Evolutionary conservation across 2,888 invertebrate species (phyloP).

Genomic region (Chrysotoxum bicinctum): DNA sequence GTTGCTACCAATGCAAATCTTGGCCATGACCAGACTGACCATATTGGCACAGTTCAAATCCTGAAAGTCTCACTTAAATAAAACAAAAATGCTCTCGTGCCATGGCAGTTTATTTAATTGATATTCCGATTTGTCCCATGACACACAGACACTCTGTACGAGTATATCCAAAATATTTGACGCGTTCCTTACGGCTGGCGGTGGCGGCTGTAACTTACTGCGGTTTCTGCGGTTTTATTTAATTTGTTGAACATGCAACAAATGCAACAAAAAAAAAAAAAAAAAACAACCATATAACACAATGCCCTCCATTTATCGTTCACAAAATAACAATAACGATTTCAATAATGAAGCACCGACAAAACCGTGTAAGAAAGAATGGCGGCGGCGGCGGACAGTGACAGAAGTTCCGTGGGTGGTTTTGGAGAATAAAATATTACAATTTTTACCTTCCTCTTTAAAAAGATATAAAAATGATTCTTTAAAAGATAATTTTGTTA

Average conservation of each 20-base stretch:
- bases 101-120: conserved; percentile 39
- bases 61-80: conserved; percentile 22
- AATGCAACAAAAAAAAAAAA: conserved; percentile 1
- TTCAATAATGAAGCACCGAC: conserved; percentile 45
- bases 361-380: background rate
- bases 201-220: background rate
- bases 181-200: background rate
- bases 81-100: conserved; percentile 32
- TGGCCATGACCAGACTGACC: conserved; percentile 1
- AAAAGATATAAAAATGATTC: conserved; percentile 57
- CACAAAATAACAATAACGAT: conserved; percentile 60
- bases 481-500: conserved; percentile 13
- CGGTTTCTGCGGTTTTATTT: conserved; percentile 23
- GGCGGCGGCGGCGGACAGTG: conserved; percentile 11
- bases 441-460: conserved; percentile 61
- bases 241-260: conserved; percentile 45
- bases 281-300: conserved; percentile 1
- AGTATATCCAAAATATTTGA: background rate
- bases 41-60: conserved; percentile 13
- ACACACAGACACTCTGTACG: conserved; percentile 24
- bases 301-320: conserved; percentile 56
- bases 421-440: conserved; percentile 50
- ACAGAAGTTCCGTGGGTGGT: conserved; percentile 61
- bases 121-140: conserved; percentile 33
- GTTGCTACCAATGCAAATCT: background rate